Base-by-base conservation (phyloP, 2,113 vertebrate species). In the Grammomys surdaster region DNA sequence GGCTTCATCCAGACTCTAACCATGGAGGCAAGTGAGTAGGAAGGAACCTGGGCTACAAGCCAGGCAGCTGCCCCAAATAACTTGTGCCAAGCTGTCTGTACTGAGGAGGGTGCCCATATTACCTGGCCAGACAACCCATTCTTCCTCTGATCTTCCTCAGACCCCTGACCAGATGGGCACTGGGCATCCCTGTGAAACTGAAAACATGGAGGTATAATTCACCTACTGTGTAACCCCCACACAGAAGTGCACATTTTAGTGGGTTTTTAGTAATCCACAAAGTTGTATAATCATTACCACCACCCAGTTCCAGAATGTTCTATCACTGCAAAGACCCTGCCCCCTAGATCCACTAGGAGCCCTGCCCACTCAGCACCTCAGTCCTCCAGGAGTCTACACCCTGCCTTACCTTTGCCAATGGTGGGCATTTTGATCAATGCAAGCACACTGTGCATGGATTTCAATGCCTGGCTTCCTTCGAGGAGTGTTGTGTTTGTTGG, bases 71-170 rank as follows among this genome's bases (percentile, higher is more conserved):
- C 60, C 33, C 88, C 28, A 40, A 3, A n/a, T 65, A 10, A 56
- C 33, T 58, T 36, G 26, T 31, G n/a, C 76, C 54, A 51, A 12
- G n/a, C 24, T 7, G 16, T 81, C 60, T 40, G 40, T 24, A 70
- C 28, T 0, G 4, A 16, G 24, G 82, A 19, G 54, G 2, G 4
- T 2, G 7, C 70, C 43, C n/a, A 40, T 33, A 14, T n/a, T 5
- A 56, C 40, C 75, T 70, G 36, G 60, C 1, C 43, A 26, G 10
- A 22, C 20, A 28, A 78, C 12, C 65, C 67, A 7, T 24, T 82
- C 56, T 60, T 95, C 36, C 43, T 36, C 12, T 69, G 7, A 20
- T 94, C 72, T 70, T 90, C 43, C 31, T 31, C 12, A 33, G 7
- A 33, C 14, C 24, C 60, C 56, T 9, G 6, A 17, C 48, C 73